These are phyloP conservation scores for Xenotilapia longispinis DNA, from an alignment of 2,113 vertebrate genomes.

Conservation along the genomic window DNA sequence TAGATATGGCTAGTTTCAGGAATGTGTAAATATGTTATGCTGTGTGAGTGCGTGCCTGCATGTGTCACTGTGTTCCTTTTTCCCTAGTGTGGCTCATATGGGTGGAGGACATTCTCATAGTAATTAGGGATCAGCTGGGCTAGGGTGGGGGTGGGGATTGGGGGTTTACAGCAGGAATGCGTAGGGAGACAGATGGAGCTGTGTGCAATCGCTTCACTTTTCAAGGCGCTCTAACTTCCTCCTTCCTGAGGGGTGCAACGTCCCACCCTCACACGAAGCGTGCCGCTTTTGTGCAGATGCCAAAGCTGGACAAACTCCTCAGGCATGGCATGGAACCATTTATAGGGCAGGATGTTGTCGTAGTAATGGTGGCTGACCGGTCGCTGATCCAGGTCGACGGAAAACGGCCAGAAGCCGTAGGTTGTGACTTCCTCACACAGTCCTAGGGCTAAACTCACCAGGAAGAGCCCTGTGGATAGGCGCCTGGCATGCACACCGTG, in stretches of 20 bases:
- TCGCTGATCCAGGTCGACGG: slow-evolving; percentile 72
- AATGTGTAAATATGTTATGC: slow-evolving; percentile 2
- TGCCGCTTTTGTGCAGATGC: slow-evolving; percentile 89
- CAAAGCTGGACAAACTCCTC: slow-evolving; percentile 97
- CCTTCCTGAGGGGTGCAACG: slow-evolving; percentile 60
- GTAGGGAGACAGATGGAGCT: neutral
- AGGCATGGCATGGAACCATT: slow-evolving; percentile 92
- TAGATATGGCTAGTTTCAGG: neutral
- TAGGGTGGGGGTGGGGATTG: neutral
- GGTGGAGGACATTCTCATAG: slow-evolving; percentile 7
- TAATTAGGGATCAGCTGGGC: neutral
- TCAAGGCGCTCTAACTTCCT: neutral
- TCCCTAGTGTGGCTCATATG: neutral
- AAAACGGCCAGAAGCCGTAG: slow-evolving; percentile 97
- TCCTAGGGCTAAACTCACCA: slow-evolving; percentile 87
- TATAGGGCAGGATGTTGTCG: slow-evolving; percentile 86
- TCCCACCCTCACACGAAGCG: slow-evolving; percentile 81
- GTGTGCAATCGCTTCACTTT: neutral
- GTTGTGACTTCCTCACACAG: slow-evolving; percentile 90
- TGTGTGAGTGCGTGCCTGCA: neutral
- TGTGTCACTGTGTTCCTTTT: neutral
- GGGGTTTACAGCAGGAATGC: neutral
- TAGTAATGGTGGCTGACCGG: slow-evolving; percentile 96
- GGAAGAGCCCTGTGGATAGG: slow-evolving; percentile 91
- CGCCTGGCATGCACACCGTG: slow-evolving; percentile 86